phyloP scores from a whole-genome alignment of 2,113 vertebrate species.

The Promerops cafer region DNA sequence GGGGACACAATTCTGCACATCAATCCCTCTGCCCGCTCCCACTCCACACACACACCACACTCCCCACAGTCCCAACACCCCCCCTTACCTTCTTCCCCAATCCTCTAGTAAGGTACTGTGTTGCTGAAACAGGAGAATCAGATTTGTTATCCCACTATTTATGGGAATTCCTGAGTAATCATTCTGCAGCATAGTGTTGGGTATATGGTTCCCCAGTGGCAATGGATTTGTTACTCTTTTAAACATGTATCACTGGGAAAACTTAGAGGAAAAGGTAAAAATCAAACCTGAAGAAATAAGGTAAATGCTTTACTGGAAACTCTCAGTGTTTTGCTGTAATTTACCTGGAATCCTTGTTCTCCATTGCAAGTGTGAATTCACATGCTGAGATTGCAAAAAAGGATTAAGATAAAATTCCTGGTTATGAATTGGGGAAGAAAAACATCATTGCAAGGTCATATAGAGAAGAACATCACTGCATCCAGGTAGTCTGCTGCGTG shows the following conservation, averaged over 20 bases:
- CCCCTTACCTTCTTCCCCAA: background rate
- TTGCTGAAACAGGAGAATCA: background rate
- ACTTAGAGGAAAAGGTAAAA: background rate
- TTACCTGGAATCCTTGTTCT: conserved; percentile 21
- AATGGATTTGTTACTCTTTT: background rate
- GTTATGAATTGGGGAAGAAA: background rate
- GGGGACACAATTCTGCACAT: background rate
- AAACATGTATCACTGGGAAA: background rate
- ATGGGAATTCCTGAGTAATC: background rate
- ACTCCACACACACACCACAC: background rate
- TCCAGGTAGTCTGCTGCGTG: conserved; percentile 35
- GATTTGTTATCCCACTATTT: background rate
- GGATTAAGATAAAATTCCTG: conserved; percentile 28
- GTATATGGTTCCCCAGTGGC: background rate
- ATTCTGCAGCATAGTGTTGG: background rate
- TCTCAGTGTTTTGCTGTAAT: background rate
- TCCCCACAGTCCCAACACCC: no score
- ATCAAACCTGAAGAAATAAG: background rate
- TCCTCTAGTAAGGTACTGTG: background rate
- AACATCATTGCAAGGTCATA: conserved; percentile 24
- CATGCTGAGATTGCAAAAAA: conserved; percentile 19
- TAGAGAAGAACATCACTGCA: conserved; percentile 8
- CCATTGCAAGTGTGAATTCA: background rate
- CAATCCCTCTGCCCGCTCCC: accelerated
- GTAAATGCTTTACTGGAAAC: background rate